Evolutionary conservation across 2,113 vertebrate genomes (phyloP).

Genomic region (Gopherus evgoodei): DNA sequence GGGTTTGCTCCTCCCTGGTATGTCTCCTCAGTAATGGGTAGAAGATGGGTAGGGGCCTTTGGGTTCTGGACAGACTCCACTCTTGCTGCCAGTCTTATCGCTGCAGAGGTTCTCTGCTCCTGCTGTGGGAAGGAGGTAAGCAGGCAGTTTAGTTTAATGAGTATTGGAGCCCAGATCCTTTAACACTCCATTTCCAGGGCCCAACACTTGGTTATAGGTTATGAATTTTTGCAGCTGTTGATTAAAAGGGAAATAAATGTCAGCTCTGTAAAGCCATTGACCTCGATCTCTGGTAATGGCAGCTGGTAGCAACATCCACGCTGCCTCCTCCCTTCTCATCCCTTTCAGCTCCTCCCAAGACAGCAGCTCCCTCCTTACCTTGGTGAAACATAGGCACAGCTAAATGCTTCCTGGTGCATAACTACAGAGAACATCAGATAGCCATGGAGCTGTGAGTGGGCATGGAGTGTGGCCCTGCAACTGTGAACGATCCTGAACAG

Average conservation of each 20-base stretch:
- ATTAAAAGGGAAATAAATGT: not conserved
- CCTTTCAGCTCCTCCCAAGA: not conserved
- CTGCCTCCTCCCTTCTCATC: not conserved
- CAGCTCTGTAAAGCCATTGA: not conserved
- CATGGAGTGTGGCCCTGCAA: not conserved
- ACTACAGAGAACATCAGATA: not conserved
- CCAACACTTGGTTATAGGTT: not conserved
- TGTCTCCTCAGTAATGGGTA: not conserved
- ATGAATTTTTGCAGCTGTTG: not conserved
- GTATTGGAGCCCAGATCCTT: not conserved
- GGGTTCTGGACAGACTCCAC: not conserved
- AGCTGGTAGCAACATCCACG: not conserved
- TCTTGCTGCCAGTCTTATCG: not conserved
- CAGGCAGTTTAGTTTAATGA: not conserved
- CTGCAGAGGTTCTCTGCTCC: not conserved
- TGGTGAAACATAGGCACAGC: not conserved
- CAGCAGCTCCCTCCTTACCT: not conserved
- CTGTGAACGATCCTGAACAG: not conserved
- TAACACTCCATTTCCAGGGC: not conserved
- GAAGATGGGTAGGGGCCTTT: not conserved
- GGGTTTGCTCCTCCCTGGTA: not conserved
- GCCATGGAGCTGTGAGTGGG: not conserved
- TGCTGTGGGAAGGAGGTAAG: not conserved
- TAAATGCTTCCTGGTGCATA: not conserved
- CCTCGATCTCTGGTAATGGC: not conserved